A percentile compares a stretch with the other conserved stretches of the same genome.
phyloP scores from a whole-genome alignment of 2,113 vertebrate genomes.

The Ammodytes dubius region DNA sequence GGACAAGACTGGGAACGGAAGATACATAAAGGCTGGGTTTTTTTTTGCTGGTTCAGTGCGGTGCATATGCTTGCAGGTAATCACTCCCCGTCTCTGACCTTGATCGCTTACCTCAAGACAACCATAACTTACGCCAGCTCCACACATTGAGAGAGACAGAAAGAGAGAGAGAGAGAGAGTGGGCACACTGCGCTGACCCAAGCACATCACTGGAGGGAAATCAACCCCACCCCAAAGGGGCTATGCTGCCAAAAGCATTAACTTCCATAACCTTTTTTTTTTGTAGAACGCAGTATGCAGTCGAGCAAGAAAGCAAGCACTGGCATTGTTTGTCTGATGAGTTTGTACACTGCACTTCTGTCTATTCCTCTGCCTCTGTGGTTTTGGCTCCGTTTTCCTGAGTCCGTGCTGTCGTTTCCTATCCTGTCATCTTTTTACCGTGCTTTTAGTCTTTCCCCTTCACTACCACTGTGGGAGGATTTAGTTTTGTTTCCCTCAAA shows the following conservation, averaged over 20 bases:
- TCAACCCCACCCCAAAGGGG: conserved; percentile 48
- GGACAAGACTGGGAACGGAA: not conserved
- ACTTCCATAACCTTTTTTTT: conserved; percentile 53
- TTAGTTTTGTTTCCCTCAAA: conserved; percentile 56
- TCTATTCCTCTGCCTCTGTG: conserved; percentile 7
- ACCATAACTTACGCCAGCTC: conserved; percentile 65
- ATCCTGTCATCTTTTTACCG: not conserved
- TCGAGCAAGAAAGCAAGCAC: conserved; percentile 66
- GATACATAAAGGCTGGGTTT: conserved; percentile 17
- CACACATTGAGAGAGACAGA: conserved; percentile 55
- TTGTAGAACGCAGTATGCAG: conserved; percentile 70
- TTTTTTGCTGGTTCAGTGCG: conserved; percentile 30
- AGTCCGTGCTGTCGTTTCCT: not conserved
- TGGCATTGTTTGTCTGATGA: conserved; percentile 70
- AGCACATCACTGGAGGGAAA: conserved; percentile 76
- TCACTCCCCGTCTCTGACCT: conserved; percentile 66
- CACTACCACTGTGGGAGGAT: conserved; percentile 11
- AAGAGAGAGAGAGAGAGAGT: conserved; percentile 45
- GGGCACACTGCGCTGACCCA: conserved; percentile 73
- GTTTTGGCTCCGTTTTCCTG: not conserved
- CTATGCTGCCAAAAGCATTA: conserved; percentile 80
- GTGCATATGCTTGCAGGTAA: conserved; percentile 56
- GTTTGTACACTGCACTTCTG: conserved; percentile 37
- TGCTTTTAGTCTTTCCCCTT: not conserved
- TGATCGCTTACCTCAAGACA: conserved; percentile 70